These are phyloP conservation scores for Lucinisca nassula DNA, from an alignment of 2,888 invertebrate genomes.

Conservation along the genomic window DNA sequence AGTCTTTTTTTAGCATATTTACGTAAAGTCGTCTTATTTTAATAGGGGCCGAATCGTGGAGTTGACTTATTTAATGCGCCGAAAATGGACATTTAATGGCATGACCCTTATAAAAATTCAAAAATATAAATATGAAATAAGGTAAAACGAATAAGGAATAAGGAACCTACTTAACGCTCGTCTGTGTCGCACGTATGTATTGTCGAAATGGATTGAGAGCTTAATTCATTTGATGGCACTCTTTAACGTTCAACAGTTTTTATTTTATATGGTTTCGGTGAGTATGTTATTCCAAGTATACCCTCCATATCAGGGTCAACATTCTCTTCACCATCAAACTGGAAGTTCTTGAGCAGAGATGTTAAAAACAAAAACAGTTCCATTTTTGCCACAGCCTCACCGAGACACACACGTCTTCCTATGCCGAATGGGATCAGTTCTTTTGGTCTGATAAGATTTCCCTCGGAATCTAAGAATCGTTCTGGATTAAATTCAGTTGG, in stretches of 20 bases:
- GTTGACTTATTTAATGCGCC: no score
- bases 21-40: no score
- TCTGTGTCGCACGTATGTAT: no score
- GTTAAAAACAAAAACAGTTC: constrained; percentile 66
- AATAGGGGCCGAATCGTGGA: no score
- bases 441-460: constrained; percentile 46
- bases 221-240: no score
- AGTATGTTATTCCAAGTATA: background rate
- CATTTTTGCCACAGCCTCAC: constrained; percentile 64
- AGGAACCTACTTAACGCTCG: no score
- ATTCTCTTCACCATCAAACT: background rate
- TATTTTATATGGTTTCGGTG: background rate
- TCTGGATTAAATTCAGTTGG: constrained; percentile 83
- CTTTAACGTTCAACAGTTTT: background rate
- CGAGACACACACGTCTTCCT: constrained; percentile 76
- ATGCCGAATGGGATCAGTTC: constrained; percentile 72
- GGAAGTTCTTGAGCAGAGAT: constrained; percentile 47
- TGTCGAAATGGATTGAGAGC: no score
- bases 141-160: no score
- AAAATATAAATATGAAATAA: no score
- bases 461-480: constrained; percentile 81
- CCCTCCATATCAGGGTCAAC: background rate
- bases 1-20: no score
- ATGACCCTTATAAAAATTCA: no score
- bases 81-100: no score